Evolutionary conservation across 2,888 invertebrate species (phyloP).

Genomic region (Strigamia transsilvanica): DNA sequence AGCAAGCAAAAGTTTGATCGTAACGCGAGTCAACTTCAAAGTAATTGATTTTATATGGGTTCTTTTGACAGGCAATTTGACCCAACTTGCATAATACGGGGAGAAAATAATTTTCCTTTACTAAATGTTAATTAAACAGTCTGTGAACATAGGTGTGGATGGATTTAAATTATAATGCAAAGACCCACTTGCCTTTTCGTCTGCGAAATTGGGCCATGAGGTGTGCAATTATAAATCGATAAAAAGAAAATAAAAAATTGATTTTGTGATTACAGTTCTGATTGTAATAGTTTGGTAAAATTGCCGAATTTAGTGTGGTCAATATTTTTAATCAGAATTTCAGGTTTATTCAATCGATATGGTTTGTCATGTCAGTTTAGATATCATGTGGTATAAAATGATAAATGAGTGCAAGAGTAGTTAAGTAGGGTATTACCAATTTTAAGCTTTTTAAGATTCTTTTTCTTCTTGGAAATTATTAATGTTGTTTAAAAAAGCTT

Average conservation of each 20-base stretch:
- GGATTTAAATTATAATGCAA: slow-evolving; percentile 7
- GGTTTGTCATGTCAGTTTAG: too few species aligned
- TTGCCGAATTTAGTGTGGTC: neutral
- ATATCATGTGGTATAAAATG: too few species aligned
- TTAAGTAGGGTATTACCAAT: too few species aligned
- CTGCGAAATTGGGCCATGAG: neutral
- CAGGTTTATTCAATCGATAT: neutral
- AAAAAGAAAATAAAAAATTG: neutral
- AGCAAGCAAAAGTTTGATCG: neutral
- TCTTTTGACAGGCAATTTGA: too few species aligned
- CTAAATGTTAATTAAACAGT: neutral
- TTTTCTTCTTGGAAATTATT: neutral
- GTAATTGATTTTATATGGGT: neutral
- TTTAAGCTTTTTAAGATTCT: too few species aligned
- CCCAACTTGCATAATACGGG: too few species aligned
- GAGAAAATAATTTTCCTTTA: too few species aligned
- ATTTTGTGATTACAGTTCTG: slow-evolving; percentile 1
- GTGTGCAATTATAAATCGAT: neutral
- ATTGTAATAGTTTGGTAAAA: too few species aligned
- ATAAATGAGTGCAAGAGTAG: too few species aligned
- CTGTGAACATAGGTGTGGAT: slow-evolving; percentile 14
- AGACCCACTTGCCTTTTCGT: neutral
- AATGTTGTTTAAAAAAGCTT: neutral
- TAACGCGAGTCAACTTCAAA: neutral
- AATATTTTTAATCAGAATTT: neutral